Percentiles rank a stretch among this genome's conserved stretches.
Conservation (phyloP, 2,888 invertebrate genomes). For the Apantesis nais region DNA sequence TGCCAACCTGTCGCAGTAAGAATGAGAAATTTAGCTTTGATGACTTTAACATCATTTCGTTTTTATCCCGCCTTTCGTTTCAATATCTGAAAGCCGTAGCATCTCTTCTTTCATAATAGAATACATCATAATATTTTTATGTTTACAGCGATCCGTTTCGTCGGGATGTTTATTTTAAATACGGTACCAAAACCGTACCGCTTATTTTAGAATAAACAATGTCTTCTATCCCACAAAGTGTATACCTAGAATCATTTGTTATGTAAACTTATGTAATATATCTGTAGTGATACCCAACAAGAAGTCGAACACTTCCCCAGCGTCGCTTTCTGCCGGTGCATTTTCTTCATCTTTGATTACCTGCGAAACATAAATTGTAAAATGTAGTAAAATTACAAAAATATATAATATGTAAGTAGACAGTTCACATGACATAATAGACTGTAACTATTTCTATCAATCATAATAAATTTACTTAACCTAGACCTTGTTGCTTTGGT, state of each 20-base stretch:
- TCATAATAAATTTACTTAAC: not conserved
- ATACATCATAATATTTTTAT: constrained; percentile 14
- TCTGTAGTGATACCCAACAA: constrained; percentile 76
- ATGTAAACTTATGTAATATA: constrained; percentile 73
- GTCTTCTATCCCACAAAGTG: constrained; percentile 23
- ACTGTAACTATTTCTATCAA: not conserved
- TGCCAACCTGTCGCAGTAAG: constrained; percentile 25
- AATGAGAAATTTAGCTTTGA: constrained; percentile 16
- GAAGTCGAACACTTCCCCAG: constrained; percentile 73
- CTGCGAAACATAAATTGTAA: constrained; percentile 51
- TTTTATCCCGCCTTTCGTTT: constrained; percentile 5
- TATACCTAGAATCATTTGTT: constrained; percentile 37
- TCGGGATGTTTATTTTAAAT: not conserved
- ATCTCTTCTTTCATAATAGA: constrained; percentile 37
- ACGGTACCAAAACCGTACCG: not conserved
- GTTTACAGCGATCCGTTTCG: not conserved
- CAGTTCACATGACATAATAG: not conserved
- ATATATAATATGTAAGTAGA: not conserved
- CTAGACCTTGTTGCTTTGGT: too few species aligned
- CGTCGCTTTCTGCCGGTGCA: constrained; percentile 59
- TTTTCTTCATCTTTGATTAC: constrained; percentile 51
- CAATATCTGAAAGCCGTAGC: constrained; percentile 36
- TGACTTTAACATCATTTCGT: constrained; percentile 20
- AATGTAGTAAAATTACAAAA: not conserved
- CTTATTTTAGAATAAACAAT: constrained; percentile 4